Conservation (phyloP, 1,140 invertebrate species). For the Littorina saxatilis region DNA sequence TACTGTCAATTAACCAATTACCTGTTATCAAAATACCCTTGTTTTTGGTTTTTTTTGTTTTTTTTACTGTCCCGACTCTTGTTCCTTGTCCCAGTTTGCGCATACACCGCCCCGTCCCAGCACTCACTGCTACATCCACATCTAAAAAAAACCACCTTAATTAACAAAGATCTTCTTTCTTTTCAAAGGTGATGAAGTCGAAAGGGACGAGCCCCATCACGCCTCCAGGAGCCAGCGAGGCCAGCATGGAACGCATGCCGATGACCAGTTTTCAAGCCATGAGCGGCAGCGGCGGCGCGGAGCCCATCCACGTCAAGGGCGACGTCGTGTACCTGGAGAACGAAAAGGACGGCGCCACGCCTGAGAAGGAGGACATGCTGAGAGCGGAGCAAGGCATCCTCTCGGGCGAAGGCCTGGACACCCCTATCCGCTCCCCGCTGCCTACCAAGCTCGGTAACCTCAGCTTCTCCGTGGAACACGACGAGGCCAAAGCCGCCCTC, state of each 20-base stretch:
- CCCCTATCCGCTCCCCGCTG: slow-evolving; percentile 56
- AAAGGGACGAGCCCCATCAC: slow-evolving; percentile 69
- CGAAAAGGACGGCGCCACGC: slow-evolving; percentile 79
- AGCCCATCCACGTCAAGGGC: slow-evolving; percentile 54
- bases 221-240: slow-evolving; percentile 56
- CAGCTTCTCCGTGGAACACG: slow-evolving; percentile 85
- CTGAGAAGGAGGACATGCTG: slow-evolving; percentile 79
- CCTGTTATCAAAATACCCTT: too few relatives aligned
- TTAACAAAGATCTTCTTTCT: too few relatives aligned
- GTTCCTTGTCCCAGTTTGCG: too few relatives aligned
- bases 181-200: slow-evolving; percentile 68
- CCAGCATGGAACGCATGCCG: slow-evolving; percentile 52
- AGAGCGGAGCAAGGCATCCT: slow-evolving; percentile 17
- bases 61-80: too few relatives aligned
- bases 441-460: slow-evolving; percentile 86
- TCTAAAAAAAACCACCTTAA: too few relatives aligned
- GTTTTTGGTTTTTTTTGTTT: too few relatives aligned
- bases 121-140: too few relatives aligned
- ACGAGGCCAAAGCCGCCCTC: slow-evolving; percentile 91
- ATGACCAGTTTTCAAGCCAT: slow-evolving; percentile 55
- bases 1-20: too few relatives aligned
- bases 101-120: too few relatives aligned
- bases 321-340: slow-evolving; percentile 67
- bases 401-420: slow-evolving; percentile 67
- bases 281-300: slow-evolving; percentile 47